These are phyloP conservation scores for Panopea generosa DNA, from an alignment of 2,888 invertebrate genomes.

Conservation along the genomic window DNA sequence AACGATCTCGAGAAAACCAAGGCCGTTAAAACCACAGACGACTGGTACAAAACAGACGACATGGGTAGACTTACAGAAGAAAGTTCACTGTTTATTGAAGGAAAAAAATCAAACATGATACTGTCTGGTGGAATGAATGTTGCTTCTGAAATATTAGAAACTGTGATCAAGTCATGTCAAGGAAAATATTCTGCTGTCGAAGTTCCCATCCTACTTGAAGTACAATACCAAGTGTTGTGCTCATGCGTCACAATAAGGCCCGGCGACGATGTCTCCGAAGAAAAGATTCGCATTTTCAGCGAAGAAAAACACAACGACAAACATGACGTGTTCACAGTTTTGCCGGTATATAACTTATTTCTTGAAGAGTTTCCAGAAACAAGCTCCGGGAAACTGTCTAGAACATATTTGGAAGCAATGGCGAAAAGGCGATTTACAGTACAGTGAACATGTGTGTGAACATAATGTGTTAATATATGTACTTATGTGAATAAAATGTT, in stretches of 20 bases:
- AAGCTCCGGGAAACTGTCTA: constrained; percentile 29
- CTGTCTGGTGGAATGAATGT: constrained; percentile 44
- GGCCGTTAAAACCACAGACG: constrained; percentile 1
- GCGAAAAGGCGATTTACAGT: no score
- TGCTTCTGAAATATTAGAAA: constrained; percentile 33
- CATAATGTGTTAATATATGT: no score
- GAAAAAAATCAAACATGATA: constrained; percentile 26
- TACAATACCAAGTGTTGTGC: constrained; percentile 51
- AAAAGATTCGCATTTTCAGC: constrained; percentile 26
- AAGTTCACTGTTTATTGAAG: constrained; percentile 5
- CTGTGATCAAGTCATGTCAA: constrained; percentile 11
- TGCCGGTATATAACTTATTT: constrained; percentile 38
- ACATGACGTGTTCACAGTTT: constrained; percentile 32
- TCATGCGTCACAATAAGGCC: constrained; percentile 45
- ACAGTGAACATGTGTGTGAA: no score
- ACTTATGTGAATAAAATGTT: no score
- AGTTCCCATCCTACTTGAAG: constrained; percentile 47
- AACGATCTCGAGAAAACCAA: constrained; percentile 21
- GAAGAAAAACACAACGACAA: constrained; percentile 40
- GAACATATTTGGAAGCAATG: constrained; percentile 21
- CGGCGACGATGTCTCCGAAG: constrained; percentile 43
- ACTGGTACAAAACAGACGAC: constrained; percentile 28
- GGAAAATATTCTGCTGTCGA: constrained; percentile 25
- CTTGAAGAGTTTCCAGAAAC: constrained; percentile 43
- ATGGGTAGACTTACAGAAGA: not conserved